These are phyloP conservation scores for Paramormyrops kingsleyae DNA, from an alignment of 2,113 vertebrate species.

Conservation along the genomic window DNA sequence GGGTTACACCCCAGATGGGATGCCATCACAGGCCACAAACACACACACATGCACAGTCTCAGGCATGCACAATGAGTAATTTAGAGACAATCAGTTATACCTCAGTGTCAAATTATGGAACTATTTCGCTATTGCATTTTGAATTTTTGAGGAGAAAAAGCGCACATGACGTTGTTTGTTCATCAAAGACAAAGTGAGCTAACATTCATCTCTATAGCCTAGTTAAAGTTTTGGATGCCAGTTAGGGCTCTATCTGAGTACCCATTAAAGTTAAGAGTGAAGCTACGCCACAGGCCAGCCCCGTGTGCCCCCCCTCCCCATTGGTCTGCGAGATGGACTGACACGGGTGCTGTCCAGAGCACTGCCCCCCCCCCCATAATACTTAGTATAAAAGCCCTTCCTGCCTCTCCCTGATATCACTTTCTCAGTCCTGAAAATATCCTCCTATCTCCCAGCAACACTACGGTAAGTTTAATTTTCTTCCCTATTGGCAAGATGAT, in stretches of 20 bases:
- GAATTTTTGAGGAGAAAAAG: neutral
- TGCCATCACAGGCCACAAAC: neutral
- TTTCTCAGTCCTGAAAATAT: slow-evolving; percentile 4
- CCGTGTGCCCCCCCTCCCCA: slow-evolving; percentile 27
- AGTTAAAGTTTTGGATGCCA: neutral
- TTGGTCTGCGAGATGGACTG: slow-evolving; percentile 41
- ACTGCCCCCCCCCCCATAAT: slow-evolving; percentile 9
- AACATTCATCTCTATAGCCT: neutral
- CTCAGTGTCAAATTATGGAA: neutral
- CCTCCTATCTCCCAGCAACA: neutral
- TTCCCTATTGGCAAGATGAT: neutral
- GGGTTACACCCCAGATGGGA: neutral
- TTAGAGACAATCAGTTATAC: neutral
- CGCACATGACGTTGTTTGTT: neutral
- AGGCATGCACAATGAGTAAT: neutral
- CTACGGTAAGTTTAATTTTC: slow-evolving; percentile 32
- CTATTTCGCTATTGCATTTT: neutral
- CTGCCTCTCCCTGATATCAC: slow-evolving; percentile 15
- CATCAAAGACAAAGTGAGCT: neutral
- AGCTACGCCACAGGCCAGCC: slow-evolving; percentile 36
- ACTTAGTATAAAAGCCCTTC: slow-evolving; percentile 40
- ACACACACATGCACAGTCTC: neutral
- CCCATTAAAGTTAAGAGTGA: neutral
- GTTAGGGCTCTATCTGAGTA: neutral
- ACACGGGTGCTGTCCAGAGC: slow-evolving; percentile 29